A percentile compares a stretch with the other conserved stretches of the same genome.
Evolutionary conservation across 2,797 vertebrate species (phyloP).

Genomic region (Melanogrammus aeglefinus): DNA sequence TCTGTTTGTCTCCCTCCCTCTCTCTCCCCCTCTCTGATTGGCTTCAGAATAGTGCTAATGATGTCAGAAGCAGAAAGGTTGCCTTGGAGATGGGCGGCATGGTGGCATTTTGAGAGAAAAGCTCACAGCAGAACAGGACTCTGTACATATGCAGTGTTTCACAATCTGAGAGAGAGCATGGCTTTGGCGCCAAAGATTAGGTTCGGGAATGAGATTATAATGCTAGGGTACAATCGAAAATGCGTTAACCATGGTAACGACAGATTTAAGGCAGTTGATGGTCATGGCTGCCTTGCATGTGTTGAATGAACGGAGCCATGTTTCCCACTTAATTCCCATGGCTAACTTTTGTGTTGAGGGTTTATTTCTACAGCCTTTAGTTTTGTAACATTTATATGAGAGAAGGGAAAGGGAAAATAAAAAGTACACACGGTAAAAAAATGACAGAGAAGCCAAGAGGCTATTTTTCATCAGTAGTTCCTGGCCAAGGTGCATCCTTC

Average conservation of each 20-base stretch:
- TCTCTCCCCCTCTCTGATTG: constrained; percentile 50
- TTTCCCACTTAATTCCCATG: background rate
- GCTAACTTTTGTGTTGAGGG: background rate
- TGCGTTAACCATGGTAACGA: background rate
- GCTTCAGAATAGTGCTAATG: constrained; percentile 57
- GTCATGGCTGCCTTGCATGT: no score
- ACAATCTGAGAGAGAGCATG: background rate
- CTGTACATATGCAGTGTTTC: constrained; percentile 1
- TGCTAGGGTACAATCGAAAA: background rate
- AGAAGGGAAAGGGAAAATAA: no score
- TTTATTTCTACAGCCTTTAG: background rate
- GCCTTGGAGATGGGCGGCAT: constrained; percentile 69
- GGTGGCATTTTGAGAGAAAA: constrained; percentile 65
- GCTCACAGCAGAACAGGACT: constrained; percentile 48
- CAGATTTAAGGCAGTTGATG: background rate
- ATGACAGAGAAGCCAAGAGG: no score
- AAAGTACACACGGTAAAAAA: no score
- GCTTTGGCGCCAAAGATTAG: background rate
- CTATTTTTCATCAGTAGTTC: no score
- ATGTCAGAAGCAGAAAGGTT: constrained; percentile 75
- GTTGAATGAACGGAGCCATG: no score
- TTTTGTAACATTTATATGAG: no score
- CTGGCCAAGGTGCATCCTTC: no score
- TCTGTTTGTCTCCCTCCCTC: constrained; percentile 31
- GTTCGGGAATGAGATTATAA: background rate